Percentiles rank a stretch among this genome's conserved stretches.
These are phyloP conservation scores for Xestia rhomboidea DNA, from an alignment of 2,888 invertebrate genomes.

Conservation along the genomic window DNA sequence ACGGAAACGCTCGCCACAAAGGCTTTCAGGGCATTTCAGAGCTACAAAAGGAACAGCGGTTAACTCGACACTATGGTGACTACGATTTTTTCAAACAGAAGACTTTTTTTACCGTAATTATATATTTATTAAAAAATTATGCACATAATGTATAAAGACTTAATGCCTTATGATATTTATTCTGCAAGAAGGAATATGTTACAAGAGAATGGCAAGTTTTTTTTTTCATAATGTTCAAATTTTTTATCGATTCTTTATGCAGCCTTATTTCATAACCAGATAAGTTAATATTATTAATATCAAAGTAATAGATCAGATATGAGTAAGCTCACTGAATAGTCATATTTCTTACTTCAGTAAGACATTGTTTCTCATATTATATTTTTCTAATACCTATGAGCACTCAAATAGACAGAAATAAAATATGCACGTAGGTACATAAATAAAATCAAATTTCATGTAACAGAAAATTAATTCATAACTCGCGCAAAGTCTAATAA, in stretches of 20 bases:
- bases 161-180: too few species aligned
- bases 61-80: conserved; percentile 58
- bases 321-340: too few species aligned
- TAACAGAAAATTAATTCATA: conserved; percentile 24
- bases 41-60: conserved; percentile 74
- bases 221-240: not conserved
- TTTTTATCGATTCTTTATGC: not conserved
- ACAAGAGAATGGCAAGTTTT: not conserved
- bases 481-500: conserved; percentile 36
- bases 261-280: not conserved
- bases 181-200: not conserved
- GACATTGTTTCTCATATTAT: not conserved
- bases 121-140: too few species aligned
- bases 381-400: not conserved
- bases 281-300: not conserved
- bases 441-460: conserved; percentile 2
- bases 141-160: too few species aligned
- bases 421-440: not conserved
- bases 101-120: too few species aligned
- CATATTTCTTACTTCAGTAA: not conserved
- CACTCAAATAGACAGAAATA: not conserved
- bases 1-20: conserved; percentile 73
- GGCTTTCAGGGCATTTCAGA: conserved; percentile 71
- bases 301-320: not conserved
- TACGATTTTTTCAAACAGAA: conserved; percentile 33